Conservation (phyloP, 1,140 invertebrate genomes). For the Apis cerana region DNA sequence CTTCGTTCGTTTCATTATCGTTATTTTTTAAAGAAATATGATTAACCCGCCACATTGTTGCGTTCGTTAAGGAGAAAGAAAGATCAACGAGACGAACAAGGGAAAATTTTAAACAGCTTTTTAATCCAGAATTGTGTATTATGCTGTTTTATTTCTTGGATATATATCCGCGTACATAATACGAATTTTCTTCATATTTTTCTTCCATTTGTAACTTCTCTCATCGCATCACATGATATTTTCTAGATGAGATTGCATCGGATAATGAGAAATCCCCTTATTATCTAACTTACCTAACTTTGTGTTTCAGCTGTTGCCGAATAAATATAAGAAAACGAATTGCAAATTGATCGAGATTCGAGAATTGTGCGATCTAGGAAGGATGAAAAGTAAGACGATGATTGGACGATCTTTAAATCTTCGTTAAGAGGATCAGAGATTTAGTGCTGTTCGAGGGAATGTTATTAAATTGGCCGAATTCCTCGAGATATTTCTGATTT, state of each 20-base stretch:
- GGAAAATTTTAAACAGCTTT: not conserved
- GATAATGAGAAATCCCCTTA: not conserved
- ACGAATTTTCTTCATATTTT: not conserved
- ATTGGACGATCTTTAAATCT: too few relatives aligned
- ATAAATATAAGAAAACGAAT: too few relatives aligned
- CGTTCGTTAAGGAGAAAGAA: not conserved
- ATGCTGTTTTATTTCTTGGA: too few relatives aligned
- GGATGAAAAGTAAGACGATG: too few relatives aligned
- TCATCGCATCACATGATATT: not conserved
- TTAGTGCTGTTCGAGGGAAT: not conserved
- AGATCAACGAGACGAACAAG: not conserved
- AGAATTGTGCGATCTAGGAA: too few relatives aligned
- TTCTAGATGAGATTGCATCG: not conserved
- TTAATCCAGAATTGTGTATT: too few relatives aligned
- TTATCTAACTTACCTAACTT: too few relatives aligned
- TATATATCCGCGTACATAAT: not conserved
- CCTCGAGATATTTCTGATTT: slow-evolving; percentile 29
- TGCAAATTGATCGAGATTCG: too few relatives aligned
- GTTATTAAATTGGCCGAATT: not conserved
- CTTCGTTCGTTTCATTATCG: slow-evolving; percentile 7
- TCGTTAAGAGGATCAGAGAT: too few relatives aligned
- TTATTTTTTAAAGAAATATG: slow-evolving; percentile 1
- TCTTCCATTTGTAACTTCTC: not conserved
- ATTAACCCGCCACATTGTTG: not conserved
- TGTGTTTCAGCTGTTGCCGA: too few relatives aligned